Percentiles rank a stretch among this genome's conserved stretches.
phyloP scores from a whole-genome alignment of 1,140 invertebrate genomes.

The Mercenaria mercenaria region DNA sequence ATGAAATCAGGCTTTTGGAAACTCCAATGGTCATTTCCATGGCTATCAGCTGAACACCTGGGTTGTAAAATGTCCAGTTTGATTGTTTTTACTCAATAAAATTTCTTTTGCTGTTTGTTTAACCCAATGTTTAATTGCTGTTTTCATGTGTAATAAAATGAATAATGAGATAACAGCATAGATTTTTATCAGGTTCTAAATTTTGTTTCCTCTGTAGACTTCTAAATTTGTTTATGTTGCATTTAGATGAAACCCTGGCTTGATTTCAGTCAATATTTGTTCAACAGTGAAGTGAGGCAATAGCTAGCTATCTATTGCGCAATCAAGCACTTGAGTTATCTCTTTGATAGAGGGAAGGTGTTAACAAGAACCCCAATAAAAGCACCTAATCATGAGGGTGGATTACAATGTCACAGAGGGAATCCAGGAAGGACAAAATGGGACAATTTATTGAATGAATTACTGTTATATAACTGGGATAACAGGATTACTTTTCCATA shows the following conservation, averaged over 20 bases:
- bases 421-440: no score
- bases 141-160: slow-evolving; percentile 2
- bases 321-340: not conserved
- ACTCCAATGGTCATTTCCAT: not conserved
- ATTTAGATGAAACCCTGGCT: not conserved
- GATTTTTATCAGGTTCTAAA: not conserved
- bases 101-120: not conserved
- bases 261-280: not conserved
- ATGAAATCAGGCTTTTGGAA: not conserved
- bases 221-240: not conserved
- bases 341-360: not conserved
- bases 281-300: not conserved
- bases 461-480: slow-evolving; percentile 22
- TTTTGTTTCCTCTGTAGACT: not conserved
- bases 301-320: not conserved
- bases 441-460: not conserved
- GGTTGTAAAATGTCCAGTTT: not conserved
- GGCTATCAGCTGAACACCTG: not conserved
- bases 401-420: not conserved
- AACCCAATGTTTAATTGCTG: not conserved
- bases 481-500: not conserved
- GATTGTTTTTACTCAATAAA: not conserved
- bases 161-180: not conserved
- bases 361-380: not conserved
- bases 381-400: not conserved